A percentile compares a stretch with the other conserved stretches of the same genome.
Evolutionary conservation across 2,797 vertebrate genomes (phyloP).

Genomic region (Betta splendens): DNA sequence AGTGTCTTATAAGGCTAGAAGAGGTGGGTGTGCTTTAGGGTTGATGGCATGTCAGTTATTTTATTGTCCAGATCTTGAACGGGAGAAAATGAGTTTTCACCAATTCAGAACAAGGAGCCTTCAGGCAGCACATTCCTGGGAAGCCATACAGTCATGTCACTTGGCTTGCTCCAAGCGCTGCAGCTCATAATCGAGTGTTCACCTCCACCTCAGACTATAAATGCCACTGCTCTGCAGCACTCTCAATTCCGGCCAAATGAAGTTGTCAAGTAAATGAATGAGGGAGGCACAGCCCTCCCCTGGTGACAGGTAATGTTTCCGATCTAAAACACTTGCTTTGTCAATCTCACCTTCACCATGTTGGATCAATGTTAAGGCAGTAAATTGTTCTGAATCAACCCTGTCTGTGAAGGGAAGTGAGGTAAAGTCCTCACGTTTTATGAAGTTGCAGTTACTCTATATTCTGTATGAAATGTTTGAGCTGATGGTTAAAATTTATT

Average conservation of each 20-base stretch:
- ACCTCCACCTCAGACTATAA: constrained; percentile 38
- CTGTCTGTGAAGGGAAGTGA: no score
- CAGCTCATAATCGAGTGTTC: constrained; percentile 35
- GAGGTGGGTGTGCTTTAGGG: constrained; percentile 42
- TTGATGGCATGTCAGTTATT: constrained; percentile 41
- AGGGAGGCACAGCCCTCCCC: constrained; percentile 2
- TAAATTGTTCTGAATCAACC: background rate
- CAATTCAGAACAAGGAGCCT: constrained; percentile 49
- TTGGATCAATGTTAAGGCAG: background rate
- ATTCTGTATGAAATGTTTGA: no score
- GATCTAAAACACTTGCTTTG: constrained; percentile 5
- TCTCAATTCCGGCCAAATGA: constrained; percentile 24
- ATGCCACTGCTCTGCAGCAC: constrained; percentile 18
- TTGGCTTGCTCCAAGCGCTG: constrained; percentile 18
- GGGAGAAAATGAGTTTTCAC: constrained; percentile 57
- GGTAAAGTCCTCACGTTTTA: no score
- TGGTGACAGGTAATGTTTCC: constrained; percentile 14
- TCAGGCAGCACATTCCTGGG: constrained; percentile 42
- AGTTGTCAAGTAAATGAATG: constrained; percentile 36
- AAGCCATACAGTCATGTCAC: constrained; percentile 38
- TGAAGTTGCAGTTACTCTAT: no score
- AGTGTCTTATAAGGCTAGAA: constrained; percentile 5
- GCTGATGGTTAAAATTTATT: no score
- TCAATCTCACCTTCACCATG: constrained; percentile 14
- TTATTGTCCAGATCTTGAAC: constrained; percentile 51